Base-by-base conservation (phyloP, 1,140 invertebrate species). In the Solenopsis invicta region DNA sequence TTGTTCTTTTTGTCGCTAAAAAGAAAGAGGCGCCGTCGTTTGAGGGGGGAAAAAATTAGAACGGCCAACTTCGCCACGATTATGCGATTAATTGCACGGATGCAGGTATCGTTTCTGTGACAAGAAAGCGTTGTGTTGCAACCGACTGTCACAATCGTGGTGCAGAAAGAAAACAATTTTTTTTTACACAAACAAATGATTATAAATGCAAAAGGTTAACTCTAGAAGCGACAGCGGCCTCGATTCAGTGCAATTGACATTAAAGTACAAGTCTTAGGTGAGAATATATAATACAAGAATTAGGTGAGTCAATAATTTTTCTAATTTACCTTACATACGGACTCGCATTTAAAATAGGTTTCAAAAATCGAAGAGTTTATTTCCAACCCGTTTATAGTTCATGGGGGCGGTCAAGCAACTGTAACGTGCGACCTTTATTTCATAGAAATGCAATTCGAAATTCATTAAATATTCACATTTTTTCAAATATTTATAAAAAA, bases 191-290 rank as follows among this genome's bases (percentile, higher is more conserved):
- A 54, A 54, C 24, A 69, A 54, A 54, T 37, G n/a, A 80, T 54
- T 29, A 34, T 66, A 78, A 78, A 78, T 29, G 24, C 76, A 56
- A 75, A 75, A 75, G 72, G 54, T 75, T 54, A 75, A 45, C n/a
- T 24, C 8, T 75, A 74, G 18, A 34, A 37, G 13, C 34, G 21
- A 5, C 34, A 45, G 54, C 8, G 54, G 8, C 34, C 21, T 75
- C 37, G 54, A 59, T 75, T 18, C n/a, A 18, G 1, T 6, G 37
- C n/a, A 34, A 59, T 75, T 75, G 21, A 75, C 10, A 37, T 8
- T 56, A 69, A 69, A 50, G 16, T 24, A 41, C n/a, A 29, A 29
- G 0, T 61, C 24, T 45, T 16, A n/a, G n/a, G n/a, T n/a, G n/a
- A n/a, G n/a, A n/a, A n/a, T n/a, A n/a, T n/a, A n/a, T n/a, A 13